A percentile compares a stretch with the other conserved stretches of the same genome.
These are phyloP conservation scores for Tinea trinotella DNA, from an alignment of 2,888 invertebrate species.

Conservation along the genomic window DNA sequence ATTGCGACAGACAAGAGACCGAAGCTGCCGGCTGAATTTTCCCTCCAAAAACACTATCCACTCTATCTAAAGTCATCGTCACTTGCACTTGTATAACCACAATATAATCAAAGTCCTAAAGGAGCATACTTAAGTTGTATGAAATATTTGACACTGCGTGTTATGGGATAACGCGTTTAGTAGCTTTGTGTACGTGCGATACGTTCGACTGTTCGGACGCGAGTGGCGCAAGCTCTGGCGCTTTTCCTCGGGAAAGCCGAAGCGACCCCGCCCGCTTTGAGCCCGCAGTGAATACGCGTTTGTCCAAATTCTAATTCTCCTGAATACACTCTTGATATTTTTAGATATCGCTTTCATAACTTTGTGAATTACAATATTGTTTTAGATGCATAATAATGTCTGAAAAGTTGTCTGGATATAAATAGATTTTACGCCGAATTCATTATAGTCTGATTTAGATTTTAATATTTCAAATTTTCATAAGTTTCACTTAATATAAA, in stretches of 20 bases:
- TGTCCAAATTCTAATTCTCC: conserved; percentile 30
- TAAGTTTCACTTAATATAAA: no score
- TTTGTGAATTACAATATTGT: conserved; percentile 1
- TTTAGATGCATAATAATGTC: not conserved
- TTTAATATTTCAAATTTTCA: no score
- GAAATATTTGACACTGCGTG: not conserved
- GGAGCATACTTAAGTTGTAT: not conserved
- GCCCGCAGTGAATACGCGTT: conserved; percentile 40
- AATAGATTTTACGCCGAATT: no score
- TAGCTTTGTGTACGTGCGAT: conserved; percentile 27
- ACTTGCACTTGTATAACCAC: conserved; percentile 25
- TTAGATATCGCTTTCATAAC: conserved; percentile 12
- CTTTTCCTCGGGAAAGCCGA: conserved; percentile 40
- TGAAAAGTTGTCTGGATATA: not conserved
- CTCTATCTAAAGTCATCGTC: conserved; percentile 64
- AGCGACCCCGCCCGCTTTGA: conserved; percentile 42
- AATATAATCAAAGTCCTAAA: not conserved
- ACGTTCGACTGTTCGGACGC: conserved; percentile 35
- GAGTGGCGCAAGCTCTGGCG: conserved; percentile 34
- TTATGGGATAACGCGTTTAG: not conserved
- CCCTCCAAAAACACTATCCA: conserved; percentile 53
- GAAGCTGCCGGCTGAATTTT: conserved; percentile 66
- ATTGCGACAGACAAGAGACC: conserved; percentile 68
- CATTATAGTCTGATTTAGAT: no score
- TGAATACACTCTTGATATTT: conserved; percentile 9